Conservation (phyloP, 2,113 vertebrate species). For the Ibidorhyncha struthersii region DNA sequence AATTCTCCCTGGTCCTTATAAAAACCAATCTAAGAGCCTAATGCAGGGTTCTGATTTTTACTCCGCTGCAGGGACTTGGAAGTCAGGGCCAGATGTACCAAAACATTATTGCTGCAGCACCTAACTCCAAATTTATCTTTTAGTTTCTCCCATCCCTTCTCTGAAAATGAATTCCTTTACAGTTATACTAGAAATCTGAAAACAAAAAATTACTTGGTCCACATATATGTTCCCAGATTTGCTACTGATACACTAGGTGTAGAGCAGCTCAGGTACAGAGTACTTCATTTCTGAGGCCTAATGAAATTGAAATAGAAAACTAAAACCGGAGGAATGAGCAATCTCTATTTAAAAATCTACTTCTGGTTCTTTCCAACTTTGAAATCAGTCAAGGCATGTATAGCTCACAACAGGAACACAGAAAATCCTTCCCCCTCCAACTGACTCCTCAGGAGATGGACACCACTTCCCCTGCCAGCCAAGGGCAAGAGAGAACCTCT, state of each 20-base stretch:
- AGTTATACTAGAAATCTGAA: neutral
- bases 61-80: neutral
- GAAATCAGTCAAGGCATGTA: neutral
- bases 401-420: neutral
- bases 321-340: neutral
- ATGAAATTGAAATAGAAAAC: neutral
- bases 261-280: neutral
- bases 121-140: neutral
- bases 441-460: neutral
- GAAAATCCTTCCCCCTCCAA: neutral
- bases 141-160: neutral
- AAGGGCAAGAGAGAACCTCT: neutral
- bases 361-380: neutral
- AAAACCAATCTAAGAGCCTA: neutral
- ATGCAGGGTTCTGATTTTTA: neutral
- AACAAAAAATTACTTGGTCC: neutral
- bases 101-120: neutral
- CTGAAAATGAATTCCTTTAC: neutral
- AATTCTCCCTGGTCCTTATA: neutral
- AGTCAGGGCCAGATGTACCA: neutral
- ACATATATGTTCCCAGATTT: neutral
- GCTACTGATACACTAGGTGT: neutral
- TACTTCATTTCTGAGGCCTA: neutral
- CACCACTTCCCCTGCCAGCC: neutral
- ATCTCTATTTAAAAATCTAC: neutral